These are phyloP conservation scores for Listronotus bonariensis DNA, from an alignment of 1,140 invertebrate genomes.

Conservation along the genomic window DNA sequence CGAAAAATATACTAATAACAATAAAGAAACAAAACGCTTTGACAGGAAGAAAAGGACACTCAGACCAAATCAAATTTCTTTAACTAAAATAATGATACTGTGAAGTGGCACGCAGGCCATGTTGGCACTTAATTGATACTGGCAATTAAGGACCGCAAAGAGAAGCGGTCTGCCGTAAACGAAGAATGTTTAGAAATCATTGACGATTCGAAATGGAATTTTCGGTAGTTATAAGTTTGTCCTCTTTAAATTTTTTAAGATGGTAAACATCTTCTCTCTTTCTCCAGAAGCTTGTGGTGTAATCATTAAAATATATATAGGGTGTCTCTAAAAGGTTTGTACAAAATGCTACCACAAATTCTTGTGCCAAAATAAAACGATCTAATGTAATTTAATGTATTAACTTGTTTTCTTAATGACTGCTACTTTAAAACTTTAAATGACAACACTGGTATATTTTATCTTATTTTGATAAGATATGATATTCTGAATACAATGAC, in stretches of 20 bases:
- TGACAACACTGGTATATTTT: too few species aligned
- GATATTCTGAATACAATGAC: too few species aligned
- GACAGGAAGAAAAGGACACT: background rate
- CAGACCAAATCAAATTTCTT: slow-evolving; percentile 8
- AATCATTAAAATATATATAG: too few species aligned
- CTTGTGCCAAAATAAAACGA: too few species aligned
- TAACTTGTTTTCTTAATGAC: too few species aligned
- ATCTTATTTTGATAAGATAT: too few species aligned
- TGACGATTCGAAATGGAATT: slow-evolving; percentile 16
- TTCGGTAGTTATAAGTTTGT: slow-evolving; percentile 19
- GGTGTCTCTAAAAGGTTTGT: too few species aligned
- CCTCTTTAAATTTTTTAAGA: slow-evolving; percentile 20
- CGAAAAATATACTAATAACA: slow-evolving; percentile 2
- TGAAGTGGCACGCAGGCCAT: slow-evolving; percentile 48
- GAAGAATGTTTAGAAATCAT: slow-evolving; percentile 30
- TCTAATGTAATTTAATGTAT: too few species aligned
- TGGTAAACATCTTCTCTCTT: background rate
- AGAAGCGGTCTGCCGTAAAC: slow-evolving; percentile 17
- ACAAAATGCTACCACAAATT: too few species aligned
- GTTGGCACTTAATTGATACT: slow-evolving; percentile 49
- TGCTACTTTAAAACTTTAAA: too few species aligned
- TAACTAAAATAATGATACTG: slow-evolving; percentile 46
- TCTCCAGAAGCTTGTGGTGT: too few species aligned
- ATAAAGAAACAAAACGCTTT: background rate
- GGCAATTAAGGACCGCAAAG: slow-evolving; percentile 43